These are phyloP conservation scores for Drosophila sp. DNA, from an alignment of 1,140 invertebrate genomes.

Conservation along the genomic window DNA sequence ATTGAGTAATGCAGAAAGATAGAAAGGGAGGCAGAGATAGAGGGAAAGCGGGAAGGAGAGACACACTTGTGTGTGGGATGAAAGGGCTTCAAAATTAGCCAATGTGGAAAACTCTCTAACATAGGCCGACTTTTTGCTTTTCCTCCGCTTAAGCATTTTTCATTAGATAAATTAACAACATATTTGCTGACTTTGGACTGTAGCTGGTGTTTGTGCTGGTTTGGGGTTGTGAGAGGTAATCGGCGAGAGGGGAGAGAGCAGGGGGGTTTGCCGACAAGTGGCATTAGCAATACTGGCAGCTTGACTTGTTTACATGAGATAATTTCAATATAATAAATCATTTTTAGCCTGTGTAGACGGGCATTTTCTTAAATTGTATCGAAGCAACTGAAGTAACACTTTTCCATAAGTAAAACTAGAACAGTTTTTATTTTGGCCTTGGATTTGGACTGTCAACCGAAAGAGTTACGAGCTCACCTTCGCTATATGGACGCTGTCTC, in stretches of 20 bases:
- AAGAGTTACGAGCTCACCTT: constrained; percentile 60
- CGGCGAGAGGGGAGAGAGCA: constrained; percentile 5
- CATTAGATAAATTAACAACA: constrained; percentile 84
- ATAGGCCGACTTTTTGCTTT: constrained; percentile 62
- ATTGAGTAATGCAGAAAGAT: constrained; percentile 31
- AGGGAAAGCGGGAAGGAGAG: too few species aligned
- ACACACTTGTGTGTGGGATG: constrained; percentile 24
- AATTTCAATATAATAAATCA: constrained; percentile 83
- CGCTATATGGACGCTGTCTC: not conserved
- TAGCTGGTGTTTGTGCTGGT: constrained; percentile 9
- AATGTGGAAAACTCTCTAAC: constrained; percentile 31
- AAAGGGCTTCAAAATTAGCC: constrained; percentile 63
- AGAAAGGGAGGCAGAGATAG: not conserved
- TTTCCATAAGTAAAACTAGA: constrained; percentile 22
- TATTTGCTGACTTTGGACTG: constrained; percentile 53
- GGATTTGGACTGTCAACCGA: constrained; percentile 64
- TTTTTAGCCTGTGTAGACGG: constrained; percentile 47
- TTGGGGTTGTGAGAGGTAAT: not conserved
- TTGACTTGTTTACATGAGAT: constrained; percentile 84
- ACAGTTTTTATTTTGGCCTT: constrained; percentile 53
- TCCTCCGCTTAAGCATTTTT: constrained; percentile 53
- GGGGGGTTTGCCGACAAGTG: constrained; percentile 63
- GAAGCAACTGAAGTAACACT: constrained; percentile 21
- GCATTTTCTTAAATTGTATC: constrained; percentile 53
- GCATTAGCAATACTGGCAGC: constrained; percentile 78